Conservation (phyloP, 2,888 invertebrate species). For the Coenonympha arcania region DNA sequence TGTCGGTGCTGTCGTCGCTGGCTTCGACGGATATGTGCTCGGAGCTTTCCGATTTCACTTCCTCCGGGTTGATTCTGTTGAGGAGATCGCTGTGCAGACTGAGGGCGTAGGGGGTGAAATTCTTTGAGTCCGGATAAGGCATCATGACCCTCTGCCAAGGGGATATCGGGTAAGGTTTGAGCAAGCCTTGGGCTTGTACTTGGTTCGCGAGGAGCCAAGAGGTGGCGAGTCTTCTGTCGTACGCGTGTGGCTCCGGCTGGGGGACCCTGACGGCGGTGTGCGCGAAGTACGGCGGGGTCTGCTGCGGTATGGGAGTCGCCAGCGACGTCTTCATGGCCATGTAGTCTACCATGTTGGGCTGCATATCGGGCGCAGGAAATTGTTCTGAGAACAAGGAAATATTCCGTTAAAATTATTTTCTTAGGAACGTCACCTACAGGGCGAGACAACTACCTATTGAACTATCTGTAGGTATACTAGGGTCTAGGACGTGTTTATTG, state of each 20-base stretch:
- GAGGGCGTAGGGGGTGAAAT: constrained; percentile 58
- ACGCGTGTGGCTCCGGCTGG: constrained; percentile 54
- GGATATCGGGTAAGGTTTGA: constrained; percentile 69
- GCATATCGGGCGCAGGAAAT: constrained; percentile 54
- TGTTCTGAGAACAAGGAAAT: constrained; percentile 51
- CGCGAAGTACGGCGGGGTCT: constrained; percentile 58
- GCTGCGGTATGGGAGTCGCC: constrained; percentile 46
- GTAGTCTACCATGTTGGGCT: constrained; percentile 62
- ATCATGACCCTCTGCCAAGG: constrained; percentile 76
- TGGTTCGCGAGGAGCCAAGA: constrained; percentile 73
- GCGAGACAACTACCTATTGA: neutral
- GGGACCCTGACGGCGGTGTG: constrained; percentile 61
- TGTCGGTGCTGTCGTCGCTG: constrained; percentile 76
- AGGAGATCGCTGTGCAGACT: constrained; percentile 55
- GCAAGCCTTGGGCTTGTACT: constrained; percentile 62
- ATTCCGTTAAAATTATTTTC: neutral
- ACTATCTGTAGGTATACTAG: no score
- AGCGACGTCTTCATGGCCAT: constrained; percentile 59
- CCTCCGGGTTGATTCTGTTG: constrained; percentile 56
- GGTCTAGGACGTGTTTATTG: no score
- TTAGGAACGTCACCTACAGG: neutral
- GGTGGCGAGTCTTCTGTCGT: constrained; percentile 70
- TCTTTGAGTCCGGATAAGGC: constrained; percentile 63
- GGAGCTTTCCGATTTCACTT: constrained; percentile 58
- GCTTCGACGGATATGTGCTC: constrained; percentile 72